Evolutionary conservation across 1,140 invertebrate genomes (phyloP).

Genomic region (Eumaeus atala): DNA sequence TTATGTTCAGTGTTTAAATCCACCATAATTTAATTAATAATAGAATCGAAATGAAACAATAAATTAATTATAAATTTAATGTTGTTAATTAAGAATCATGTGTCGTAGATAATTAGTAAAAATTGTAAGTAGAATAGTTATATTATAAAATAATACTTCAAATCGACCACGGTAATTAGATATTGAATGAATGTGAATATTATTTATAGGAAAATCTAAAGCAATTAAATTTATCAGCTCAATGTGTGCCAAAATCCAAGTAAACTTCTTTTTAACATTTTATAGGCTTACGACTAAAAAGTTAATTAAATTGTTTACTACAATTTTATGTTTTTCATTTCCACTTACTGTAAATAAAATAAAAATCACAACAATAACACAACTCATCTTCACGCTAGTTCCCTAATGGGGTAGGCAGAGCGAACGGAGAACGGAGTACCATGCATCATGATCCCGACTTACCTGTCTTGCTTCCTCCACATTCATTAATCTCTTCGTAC

Average conservation of each 20-base stretch:
- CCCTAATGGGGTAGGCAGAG: no score
- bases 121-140: background rate
- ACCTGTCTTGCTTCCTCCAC: no score
- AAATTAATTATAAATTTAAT: background rate
- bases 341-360: background rate
- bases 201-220: conserved; percentile 13
- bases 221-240: conserved; percentile 32
- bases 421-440: no score
- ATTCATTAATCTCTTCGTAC: no score
- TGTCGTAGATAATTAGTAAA: background rate
- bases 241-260: conserved; percentile 44
- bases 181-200: background rate
- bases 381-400: no score
- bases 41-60: conserved; percentile 9
- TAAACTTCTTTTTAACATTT: conserved; percentile 48
- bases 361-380: no score
- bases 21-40: background rate
- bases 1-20: background rate
- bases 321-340: background rate
- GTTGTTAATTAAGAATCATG: background rate
- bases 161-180: conserved; percentile 3
- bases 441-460: no score
- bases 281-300: conserved; percentile 45
- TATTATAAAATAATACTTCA: background rate
- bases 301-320: conserved; percentile 7